Base-by-base conservation (phyloP, 2,113 vertebrate genomes). In the Pseudopipra pipra region DNA sequence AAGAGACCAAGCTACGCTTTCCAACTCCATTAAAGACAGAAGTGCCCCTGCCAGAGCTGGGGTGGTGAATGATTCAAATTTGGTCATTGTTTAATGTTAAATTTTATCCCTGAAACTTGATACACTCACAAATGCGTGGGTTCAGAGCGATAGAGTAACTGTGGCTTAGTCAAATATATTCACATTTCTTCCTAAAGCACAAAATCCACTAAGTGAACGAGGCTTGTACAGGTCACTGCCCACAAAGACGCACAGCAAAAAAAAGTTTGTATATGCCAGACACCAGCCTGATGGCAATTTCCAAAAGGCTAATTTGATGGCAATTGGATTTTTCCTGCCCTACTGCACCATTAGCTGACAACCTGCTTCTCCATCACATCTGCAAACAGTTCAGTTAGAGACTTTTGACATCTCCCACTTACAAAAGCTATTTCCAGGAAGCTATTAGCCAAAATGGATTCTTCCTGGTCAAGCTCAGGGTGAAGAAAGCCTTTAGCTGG, bases 321-420 rank as follows among this genome's bases (percentile, higher is more conserved):
- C 98, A 98, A 98, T 98, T 98, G 97, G 96, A 97, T 97, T 97
- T 97, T 98, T 98, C 97, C 98, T 98, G 97, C 97, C 91, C 93
- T 91, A 87, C 95, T 96, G 96, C 82, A 97, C 96, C 96, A 94
- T 97, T 98, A 98, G 96, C 98, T 98, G 98, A 97, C 97, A 98
- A 96, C 89, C 96, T 96, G 94, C 96, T 96, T 97, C 97, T 97
- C 94, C 90, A 95, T 97, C 98, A 99, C 98, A 99, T 99, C 98
- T 99, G 99, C 98, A 98, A 98, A 97, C 97, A 95, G 97, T 99
- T 99, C 96, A 59, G 62, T 70, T 96, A 96, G 97, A 96, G 95
- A 96, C 96, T 97, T 97, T 96, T 98, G 98, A 98, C 97, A 97
- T 98, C 96, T 98, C 97, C 97, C 97, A 98, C 97, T 98, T 97